These are phyloP conservation scores for Pionites leucogaster DNA, from an alignment of 2,113 vertebrate genomes.

Conservation along the genomic window DNA sequence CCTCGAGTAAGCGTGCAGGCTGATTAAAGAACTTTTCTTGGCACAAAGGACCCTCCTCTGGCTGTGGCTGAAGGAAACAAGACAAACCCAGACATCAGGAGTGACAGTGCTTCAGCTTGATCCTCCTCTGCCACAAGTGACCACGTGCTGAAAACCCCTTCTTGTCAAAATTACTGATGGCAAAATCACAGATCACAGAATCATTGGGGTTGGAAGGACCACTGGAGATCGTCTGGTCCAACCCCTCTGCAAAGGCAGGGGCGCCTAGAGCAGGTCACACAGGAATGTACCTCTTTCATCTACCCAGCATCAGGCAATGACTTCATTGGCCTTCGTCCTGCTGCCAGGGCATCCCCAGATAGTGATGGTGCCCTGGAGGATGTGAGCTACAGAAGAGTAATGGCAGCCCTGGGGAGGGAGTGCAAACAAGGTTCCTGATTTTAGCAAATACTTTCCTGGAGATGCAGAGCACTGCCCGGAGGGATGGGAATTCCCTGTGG, in stretches of 20 bases:
- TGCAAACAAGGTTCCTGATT: not conserved
- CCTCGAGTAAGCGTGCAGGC: not conserved
- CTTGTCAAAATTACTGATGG: not conserved
- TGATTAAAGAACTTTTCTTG: slow-evolving; percentile 1
- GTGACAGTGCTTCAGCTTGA: not conserved
- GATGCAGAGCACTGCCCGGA: not conserved
- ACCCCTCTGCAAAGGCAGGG: not conserved
- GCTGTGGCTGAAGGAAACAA: not conserved
- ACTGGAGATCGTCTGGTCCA: not conserved
- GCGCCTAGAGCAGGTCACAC: not conserved
- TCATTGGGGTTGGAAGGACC: not conserved
- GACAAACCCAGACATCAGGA: not conserved
- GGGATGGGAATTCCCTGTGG: not conserved
- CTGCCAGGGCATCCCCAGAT: not conserved
- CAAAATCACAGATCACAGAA: not conserved
- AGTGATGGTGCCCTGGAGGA: accelerated
- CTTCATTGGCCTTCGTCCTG: not conserved
- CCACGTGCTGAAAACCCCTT: not conserved
- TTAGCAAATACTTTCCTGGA: not conserved
- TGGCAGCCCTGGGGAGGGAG: not conserved
- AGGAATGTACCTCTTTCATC: not conserved
- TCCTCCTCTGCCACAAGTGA: not conserved
- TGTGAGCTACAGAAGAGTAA: not conserved
- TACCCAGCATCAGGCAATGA: not conserved
- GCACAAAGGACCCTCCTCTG: not conserved